These are phyloP conservation scores for Peromyscus polionotus DNA, from an alignment of 2,113 vertebrate genomes.

Conservation along the genomic window DNA sequence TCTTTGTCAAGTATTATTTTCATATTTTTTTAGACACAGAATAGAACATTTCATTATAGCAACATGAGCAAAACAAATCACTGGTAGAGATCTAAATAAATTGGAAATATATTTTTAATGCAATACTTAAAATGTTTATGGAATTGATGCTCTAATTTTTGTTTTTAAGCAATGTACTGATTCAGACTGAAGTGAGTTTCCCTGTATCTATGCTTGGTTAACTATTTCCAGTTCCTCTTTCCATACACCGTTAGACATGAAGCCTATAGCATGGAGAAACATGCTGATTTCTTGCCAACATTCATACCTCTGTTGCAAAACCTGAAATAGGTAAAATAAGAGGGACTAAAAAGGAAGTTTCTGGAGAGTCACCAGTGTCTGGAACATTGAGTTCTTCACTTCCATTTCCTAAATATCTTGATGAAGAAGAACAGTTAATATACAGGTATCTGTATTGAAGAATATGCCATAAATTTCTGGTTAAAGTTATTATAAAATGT, in stretches of 20 bases:
- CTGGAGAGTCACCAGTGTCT: background rate
- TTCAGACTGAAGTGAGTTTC: background rate
- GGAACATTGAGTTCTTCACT: background rate
- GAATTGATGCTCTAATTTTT: background rate
- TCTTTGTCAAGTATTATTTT: background rate
- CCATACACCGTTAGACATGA: background rate
- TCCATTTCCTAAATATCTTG: background rate
- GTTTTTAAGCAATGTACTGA: background rate
- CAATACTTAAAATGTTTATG: conserved; percentile 7
- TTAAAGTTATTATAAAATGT: background rate
- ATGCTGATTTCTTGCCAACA: background rate
- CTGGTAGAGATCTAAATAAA: background rate
- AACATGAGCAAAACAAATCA: background rate
- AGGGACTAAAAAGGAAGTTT: background rate
- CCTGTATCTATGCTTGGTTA: background rate
- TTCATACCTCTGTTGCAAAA: background rate
- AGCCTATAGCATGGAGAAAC: background rate
- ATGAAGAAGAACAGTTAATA: background rate
- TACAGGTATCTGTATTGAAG: background rate
- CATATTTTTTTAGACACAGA: background rate
- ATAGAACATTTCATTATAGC: background rate
- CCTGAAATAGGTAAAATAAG: background rate
- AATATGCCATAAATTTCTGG: background rate
- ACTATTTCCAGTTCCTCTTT: background rate
- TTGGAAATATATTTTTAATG: conserved; percentile 15